Base-by-base conservation (phyloP, 1,140 invertebrate species). In the Oedothorax gibbosus region DNA sequence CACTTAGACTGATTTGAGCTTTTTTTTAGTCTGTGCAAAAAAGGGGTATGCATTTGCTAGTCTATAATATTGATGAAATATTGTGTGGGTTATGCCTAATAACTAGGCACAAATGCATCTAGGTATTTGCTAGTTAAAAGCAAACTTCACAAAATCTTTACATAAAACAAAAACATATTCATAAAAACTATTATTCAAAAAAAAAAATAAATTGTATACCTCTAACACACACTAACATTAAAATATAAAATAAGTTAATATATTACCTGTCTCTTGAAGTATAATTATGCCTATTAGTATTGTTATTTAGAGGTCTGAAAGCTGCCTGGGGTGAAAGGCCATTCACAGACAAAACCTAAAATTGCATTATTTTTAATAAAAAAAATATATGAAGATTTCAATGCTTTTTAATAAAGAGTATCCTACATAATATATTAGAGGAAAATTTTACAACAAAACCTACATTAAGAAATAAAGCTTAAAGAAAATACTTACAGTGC, bases 271-370 rank as follows among this genome's bases (percentile, higher is more conserved):
- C 83, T 78, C 83, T 77, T 54, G 69, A 49, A 53, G 81, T 49
- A 60, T 85, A 87, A 69, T 73, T 84, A 54, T 86, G 83, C 20
- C 87, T 66, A 56, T 86, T 85, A n/a, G 50, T 69, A 49, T 79
- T 86, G 65, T 78, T 85, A 85, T 85, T 86, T 18, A 88, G 68
- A 69, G 89, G 88, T 83, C 89, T 89, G 89, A 92, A 94, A 78
- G 93, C 90, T 77, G 90, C 90, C 88, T 94, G 94, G 54, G 94
- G 94, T 51, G 94, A 91, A 73, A 96, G 90, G 64, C 94, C 94
- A 90, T 95, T 95, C 87, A 94, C 91, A 78, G 94, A 92, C 89
- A 94, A 94, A 69, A 95, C 92, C 91, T 86, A 49, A 57, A 65
- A 69, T 80, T 35, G 5, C 5, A 71, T n/a, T 21, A 68, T 54